phyloP scores from a whole-genome alignment of 1,140 invertebrate genomes.

The Drosophila biarmipes region DNA sequence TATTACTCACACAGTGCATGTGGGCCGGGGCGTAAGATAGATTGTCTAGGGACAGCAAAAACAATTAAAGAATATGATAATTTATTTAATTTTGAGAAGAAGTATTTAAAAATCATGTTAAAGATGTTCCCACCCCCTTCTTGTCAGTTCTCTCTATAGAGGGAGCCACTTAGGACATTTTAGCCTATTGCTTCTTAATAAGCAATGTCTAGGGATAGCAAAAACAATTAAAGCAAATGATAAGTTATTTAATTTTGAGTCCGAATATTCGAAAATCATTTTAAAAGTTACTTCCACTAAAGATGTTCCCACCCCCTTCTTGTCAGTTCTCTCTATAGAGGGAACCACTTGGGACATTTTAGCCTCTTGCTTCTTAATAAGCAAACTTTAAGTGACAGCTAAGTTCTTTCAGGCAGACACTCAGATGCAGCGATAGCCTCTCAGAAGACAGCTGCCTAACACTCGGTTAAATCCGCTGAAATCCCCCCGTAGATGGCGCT shows the following conservation, averaged over 20 bases:
- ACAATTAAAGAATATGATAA: not conserved
- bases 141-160: not conserved
- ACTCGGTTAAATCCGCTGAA: constrained; percentile 22
- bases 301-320: not conserved
- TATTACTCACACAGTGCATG: constrained; percentile 32
- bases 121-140: no score
- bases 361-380: not conserved
- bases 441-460: constrained; percentile 29
- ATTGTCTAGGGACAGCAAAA: not conserved
- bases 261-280: no score
- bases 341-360: constrained; percentile 16
- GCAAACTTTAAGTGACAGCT: constrained; percentile 3
- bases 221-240: not conserved
- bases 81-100: no score
- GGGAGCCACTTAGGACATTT: constrained; percentile 17
- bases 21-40: not conserved
- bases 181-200: not conserved
- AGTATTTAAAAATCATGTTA: no score
- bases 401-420: constrained; percentile 7
- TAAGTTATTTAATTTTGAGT: no score
- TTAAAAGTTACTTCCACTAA: not conserved
- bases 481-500: constrained; percentile 26
- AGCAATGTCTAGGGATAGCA: not conserved
- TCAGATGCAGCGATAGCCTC: constrained; percentile 4
- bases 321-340: not conserved